A percentile compares a stretch with the other conserved stretches of the same genome.
Conservation (phyloP, 2,113 vertebrate genomes). For the Hucho hucho region DNA sequence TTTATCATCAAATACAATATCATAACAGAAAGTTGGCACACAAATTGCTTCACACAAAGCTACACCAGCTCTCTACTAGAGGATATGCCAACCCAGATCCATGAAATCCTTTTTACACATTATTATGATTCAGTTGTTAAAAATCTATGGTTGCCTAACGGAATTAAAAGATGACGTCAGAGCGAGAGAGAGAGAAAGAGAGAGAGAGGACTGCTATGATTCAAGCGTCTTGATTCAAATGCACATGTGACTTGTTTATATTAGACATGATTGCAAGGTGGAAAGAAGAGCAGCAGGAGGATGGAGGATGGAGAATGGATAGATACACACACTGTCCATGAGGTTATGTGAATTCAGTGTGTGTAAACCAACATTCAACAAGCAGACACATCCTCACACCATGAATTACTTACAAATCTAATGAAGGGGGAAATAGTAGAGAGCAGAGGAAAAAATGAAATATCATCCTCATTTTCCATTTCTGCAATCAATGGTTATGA, state of each 20-base stretch:
- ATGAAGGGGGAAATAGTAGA: conserved; percentile 29
- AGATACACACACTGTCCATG: neutral
- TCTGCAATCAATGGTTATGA: conserved; percentile 69
- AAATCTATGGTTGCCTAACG: neutral
- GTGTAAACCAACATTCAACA: conserved; percentile 13
- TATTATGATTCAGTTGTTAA: neutral
- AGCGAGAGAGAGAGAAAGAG: neutral
- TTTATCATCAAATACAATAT: neutral
- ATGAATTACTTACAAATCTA: conserved; percentile 28
- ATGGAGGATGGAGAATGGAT: neutral
- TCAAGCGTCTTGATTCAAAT: conserved; percentile 24
- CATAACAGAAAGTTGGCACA: neutral
- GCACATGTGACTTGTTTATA: conserved; percentile 22
- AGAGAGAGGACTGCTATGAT: conserved; percentile 8
- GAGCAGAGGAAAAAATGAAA: conserved; percentile 47
- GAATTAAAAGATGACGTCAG: too few relatives aligned
- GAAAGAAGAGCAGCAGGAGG: neutral
- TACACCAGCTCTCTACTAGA: neutral
- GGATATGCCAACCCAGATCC: neutral
- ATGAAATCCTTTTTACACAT: neutral
- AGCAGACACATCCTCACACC: conserved; percentile 23
- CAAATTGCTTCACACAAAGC: neutral
- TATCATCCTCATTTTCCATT: conserved; percentile 63
- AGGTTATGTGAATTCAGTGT: conserved; percentile 23
- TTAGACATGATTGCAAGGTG: conserved; percentile 14